phyloP scores from a whole-genome alignment of 2,888 invertebrate species.

The Cybosia mesomella region DNA sequence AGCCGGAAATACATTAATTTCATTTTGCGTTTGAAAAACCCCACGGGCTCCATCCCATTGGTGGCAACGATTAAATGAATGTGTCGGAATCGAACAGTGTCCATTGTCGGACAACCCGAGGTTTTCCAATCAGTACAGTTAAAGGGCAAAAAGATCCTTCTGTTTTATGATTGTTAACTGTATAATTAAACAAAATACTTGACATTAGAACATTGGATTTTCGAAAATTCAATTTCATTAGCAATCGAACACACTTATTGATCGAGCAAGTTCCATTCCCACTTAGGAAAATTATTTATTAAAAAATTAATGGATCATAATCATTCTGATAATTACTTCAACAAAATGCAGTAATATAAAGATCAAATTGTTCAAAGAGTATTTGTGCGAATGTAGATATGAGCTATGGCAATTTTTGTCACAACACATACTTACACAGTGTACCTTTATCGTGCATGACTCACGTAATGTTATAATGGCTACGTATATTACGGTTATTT shows the following conservation, averaged over 20 bases:
- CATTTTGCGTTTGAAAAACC: no score
- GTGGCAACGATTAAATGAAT: no score
- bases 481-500: slow-evolving; percentile 39
- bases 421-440: background rate
- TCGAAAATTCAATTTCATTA: background rate
- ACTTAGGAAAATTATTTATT: background rate
- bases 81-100: no score
- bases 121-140: background rate
- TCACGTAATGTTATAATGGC: slow-evolving; percentile 34
- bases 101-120: no score
- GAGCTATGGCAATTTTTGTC: background rate
- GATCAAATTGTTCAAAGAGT: background rate
- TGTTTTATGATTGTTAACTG: background rate
- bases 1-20: background rate
- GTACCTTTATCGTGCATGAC: slow-evolving; percentile 31
- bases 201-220: background rate
- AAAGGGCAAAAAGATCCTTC: no score
- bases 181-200: no score
- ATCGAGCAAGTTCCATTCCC: background rate
- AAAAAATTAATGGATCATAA: background rate
- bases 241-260: background rate
- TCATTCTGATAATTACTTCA: background rate
- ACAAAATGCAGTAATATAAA: no score
- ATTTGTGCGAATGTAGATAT: background rate
- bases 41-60: no score